phyloP scores from a whole-genome alignment of 2,113 vertebrate genomes.

The Tricholaema leucomelas region DNA sequence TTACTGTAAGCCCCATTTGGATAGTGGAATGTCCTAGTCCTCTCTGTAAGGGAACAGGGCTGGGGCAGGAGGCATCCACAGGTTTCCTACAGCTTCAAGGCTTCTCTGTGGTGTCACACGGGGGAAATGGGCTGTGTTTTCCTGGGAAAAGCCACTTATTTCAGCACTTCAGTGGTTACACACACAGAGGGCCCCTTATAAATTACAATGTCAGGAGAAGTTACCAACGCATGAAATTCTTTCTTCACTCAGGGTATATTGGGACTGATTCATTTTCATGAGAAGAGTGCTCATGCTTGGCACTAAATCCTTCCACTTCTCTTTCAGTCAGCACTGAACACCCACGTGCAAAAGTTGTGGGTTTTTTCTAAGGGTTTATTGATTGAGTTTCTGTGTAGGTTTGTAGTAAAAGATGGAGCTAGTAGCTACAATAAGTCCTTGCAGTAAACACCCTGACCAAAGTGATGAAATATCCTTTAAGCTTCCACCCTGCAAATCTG shows the following conservation, averaged over 20 bases:
- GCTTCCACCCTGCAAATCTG: not conserved
- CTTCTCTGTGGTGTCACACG: accelerated
- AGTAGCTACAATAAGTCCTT: not conserved
- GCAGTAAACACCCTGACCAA: not conserved
- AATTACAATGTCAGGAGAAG: constrained; percentile 34
- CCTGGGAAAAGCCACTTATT: not conserved
- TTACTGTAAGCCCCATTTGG: no score
- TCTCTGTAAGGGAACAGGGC: accelerated
- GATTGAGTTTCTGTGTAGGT: not conserved
- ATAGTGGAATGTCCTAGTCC: accelerated
- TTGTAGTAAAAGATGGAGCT: not conserved
- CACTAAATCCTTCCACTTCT: not conserved
- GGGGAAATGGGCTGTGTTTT: not conserved
- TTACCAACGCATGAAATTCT: constrained; percentile 48
- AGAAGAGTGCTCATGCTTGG: not conserved
- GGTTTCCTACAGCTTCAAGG: not conserved
- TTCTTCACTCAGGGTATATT: not conserved
- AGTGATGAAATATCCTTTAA: not conserved
- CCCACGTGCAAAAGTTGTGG: not conserved
- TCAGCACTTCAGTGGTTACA: not conserved
- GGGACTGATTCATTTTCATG: constrained; percentile 24
- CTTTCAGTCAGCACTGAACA: not conserved
- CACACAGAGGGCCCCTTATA: not conserved
- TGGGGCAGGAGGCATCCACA: not conserved
- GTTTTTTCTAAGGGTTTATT: not conserved